Evolutionary conservation across 2,888 invertebrate species (phyloP).

Genomic region (Eupsilia transversa): DNA sequence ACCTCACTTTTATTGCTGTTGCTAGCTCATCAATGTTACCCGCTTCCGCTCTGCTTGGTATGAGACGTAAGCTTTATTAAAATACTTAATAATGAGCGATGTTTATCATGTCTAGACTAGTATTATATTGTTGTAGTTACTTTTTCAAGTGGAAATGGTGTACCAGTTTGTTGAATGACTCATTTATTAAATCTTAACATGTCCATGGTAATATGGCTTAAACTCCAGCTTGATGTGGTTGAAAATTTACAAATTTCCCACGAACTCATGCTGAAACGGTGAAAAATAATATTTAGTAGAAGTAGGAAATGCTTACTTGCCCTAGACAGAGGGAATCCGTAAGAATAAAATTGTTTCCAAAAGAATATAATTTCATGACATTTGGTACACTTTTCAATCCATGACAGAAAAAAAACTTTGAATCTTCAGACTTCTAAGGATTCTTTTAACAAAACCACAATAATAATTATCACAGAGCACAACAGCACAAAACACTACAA

Average conservation of each 20-base stretch:
- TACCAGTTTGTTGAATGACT: conserved; percentile 7
- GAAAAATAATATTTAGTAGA: not conserved
- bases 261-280: not conserved
- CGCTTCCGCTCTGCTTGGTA: not conserved
- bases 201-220: not conserved
- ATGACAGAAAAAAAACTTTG: not conserved
- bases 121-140: not conserved
- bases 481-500: conserved; percentile 32
- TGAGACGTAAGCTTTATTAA: not conserved
- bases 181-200: not conserved
- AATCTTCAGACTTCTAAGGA: not conserved
- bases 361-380: not conserved
- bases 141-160: not conserved
- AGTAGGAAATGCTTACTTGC: not conserved
- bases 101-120: conserved; percentile 35
- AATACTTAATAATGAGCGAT: conserved; percentile 11
- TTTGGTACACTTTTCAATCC: not conserved
- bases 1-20: not conserved
- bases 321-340: not conserved
- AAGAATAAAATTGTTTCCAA: not conserved
- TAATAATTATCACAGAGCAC: conserved; percentile 24
- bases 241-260: too few species aligned
- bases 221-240: not conserved
- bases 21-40: not conserved
- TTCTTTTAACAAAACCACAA: conserved; percentile 1